phyloP scores from a whole-genome alignment of 2,113 vertebrate species.

The Psilopsiagon aurifrons region DNA sequence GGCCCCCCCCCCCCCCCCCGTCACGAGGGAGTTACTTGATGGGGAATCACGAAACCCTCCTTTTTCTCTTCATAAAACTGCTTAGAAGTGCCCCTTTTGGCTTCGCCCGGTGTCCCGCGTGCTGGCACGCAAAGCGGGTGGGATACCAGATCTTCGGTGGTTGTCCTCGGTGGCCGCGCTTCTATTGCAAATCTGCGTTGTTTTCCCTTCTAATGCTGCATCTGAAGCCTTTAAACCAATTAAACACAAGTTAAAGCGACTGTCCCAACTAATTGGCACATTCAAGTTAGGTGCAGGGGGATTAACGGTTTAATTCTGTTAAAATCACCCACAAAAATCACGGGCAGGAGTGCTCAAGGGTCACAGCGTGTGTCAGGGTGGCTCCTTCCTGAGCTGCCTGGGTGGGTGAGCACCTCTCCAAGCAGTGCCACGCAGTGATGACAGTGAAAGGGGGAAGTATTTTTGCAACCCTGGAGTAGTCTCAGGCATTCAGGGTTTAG shows the following conservation, averaged over 20 bases:
- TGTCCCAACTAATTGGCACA: background rate
- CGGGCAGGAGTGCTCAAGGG: accelerated
- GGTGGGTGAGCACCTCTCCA: background rate
- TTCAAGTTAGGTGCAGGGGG: background rate
- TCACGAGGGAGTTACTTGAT: background rate
- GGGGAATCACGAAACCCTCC: background rate
- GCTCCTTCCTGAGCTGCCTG: background rate
- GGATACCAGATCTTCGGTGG: background rate
- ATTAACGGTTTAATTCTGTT: background rate
- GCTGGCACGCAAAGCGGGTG: background rate
- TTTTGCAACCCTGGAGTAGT: constrained; percentile 1
- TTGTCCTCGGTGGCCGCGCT: background rate
- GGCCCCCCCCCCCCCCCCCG: background rate
- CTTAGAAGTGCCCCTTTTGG: background rate
- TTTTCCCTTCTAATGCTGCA: background rate
- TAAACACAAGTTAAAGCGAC: constrained; percentile 41
- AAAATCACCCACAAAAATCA: background rate
- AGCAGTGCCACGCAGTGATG: background rate
- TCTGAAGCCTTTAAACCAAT: constrained; percentile 40
- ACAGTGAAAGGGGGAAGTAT: background rate
- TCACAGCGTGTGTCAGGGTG: accelerated
- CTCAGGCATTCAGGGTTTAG: background rate
- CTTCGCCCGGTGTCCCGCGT: background rate
- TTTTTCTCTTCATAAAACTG: background rate
- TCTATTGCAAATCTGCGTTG: background rate